phyloP scores from a whole-genome alignment of 2,888 invertebrate species.

The Pheosia gnoma region DNA sequence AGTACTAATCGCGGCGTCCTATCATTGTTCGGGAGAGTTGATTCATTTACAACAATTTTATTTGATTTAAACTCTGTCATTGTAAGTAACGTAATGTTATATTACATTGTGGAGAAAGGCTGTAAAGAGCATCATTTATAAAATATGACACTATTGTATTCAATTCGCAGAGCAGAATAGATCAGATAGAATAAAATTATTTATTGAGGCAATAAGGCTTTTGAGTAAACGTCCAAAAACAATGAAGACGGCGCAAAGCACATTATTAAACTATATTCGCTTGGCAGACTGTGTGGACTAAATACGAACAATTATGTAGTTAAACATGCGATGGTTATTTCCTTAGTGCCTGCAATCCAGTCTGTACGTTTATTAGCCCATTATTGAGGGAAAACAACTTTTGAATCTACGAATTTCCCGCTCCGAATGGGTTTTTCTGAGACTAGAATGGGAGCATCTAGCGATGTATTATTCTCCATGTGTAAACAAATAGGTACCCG shows the following conservation, averaged over 20 bases:
- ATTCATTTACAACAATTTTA: constrained; percentile 7
- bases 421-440: neutral
- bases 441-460: neutral
- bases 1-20: constrained; percentile 3
- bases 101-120: constrained; percentile 4
- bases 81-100: constrained; percentile 12
- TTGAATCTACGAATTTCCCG: neutral
- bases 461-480: neutral
- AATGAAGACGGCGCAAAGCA: neutral
- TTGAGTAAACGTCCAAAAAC: neutral
- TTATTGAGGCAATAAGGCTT: neutral
- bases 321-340: neutral
- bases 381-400: too few relatives aligned
- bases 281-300: neutral
- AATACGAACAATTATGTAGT: neutral
- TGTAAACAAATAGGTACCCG: neutral
- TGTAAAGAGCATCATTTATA: neutral
- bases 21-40: constrained; percentile 17
- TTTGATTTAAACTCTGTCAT: constrained; percentile 21
- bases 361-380: neutral
- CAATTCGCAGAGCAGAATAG: constrained; percentile 1
- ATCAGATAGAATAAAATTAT: neutral
- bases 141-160: neutral
- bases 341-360: neutral
- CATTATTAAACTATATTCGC: neutral